phyloP scores from a whole-genome alignment of 2,888 invertebrate species.

The Drosophila tanythrix region DNA sequence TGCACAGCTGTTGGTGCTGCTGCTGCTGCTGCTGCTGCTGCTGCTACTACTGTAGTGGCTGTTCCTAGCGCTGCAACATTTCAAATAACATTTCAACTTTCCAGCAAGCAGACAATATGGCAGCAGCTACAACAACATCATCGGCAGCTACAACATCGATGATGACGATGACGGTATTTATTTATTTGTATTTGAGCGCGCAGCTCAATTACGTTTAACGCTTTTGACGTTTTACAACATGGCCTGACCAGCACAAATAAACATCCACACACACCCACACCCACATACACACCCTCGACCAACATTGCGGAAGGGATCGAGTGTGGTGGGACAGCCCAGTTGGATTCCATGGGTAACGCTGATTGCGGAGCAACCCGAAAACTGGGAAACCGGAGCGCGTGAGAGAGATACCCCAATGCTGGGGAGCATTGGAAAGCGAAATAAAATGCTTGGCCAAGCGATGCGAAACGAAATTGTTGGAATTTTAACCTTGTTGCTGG shows the following conservation, averaged over 20 bases:
- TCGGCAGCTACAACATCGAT: slow-evolving; percentile 5
- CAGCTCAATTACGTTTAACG: slow-evolving; percentile 81
- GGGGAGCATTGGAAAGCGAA: slow-evolving; percentile 43
- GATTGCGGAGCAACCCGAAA: slow-evolving; percentile 42
- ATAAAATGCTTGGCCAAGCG: slow-evolving; percentile 64
- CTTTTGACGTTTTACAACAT: slow-evolving; percentile 80
- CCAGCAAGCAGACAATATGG: slow-evolving; percentile 61
- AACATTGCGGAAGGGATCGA: not conserved
- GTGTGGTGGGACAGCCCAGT: not conserved
- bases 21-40: slow-evolving; percentile 26
- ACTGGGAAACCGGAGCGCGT: slow-evolving; percentile 16
- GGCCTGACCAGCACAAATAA: slow-evolving; percentile 45
- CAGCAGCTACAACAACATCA: slow-evolving; percentile 30
- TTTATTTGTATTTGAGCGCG: slow-evolving; percentile 78
- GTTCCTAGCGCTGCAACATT: slow-evolving; percentile 67
- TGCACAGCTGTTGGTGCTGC: slow-evolving; percentile 14
- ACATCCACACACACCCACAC: slow-evolving; percentile 24
- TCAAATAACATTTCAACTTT: slow-evolving; percentile 79
- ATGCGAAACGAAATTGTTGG: slow-evolving; percentile 76
- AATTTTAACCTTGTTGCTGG: slow-evolving; percentile 76
- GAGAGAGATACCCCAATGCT: slow-evolving; percentile 31
- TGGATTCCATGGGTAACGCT: slow-evolving; percentile 24
- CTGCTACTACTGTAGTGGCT: slow-evolving; percentile 24
- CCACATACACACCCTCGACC: slow-evolving; percentile 29
- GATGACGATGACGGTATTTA: slow-evolving; percentile 66